Base-by-base conservation (phyloP, 2,797 vertebrate genomes). In the Phrynocephalus forsythii region DNA sequence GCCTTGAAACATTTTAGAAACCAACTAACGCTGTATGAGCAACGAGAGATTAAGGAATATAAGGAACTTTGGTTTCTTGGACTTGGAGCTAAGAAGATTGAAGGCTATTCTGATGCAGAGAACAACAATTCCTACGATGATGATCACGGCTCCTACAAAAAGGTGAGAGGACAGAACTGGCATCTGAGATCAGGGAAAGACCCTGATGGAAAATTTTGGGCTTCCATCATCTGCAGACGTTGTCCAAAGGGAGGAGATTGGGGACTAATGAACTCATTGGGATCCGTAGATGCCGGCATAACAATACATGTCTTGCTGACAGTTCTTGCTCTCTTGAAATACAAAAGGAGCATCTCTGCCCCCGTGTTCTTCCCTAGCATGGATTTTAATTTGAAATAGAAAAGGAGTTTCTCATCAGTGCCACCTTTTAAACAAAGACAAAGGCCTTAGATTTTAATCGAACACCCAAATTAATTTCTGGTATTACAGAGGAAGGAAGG, bases 61-160 rank as follows among this genome's bases (percentile, higher is more conserved):
- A 91, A 97, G 38, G 98, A 99, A 94, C 95, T 99, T 83, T 99
- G 98, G 98, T 99, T 97, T 96, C 96, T 99, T 95, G 98, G 98
- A n/a, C 96, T 98, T 90, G 97, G 98, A 84, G 97, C 98, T 80
- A 96, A 98, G 94, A 99, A 99, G 94, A 97, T 98, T 73, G 96
- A 98, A 72, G 96, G 96, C 85, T 93, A 96, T 72, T 96, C 97
- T 76, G 97, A 97, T 84, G 95, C 96, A 11, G 96, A 97, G 52
- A 97, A 97, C 92, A 98, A 98, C 95, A 97, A 95, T 3, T 97
- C 97, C 93, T 99, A 98, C 28, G 98, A 99, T 68, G 98, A 99
- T 44, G 98, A 98, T 78, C 98, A 98, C 0, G 98, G 98, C 44
- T 98, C 97, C 95, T 99, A 99, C 92, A 94, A 98, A 90, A 98